phyloP scores from a whole-genome alignment of 1,140 invertebrate genomes.

The Ceratoteleas bidentatus region DNA sequence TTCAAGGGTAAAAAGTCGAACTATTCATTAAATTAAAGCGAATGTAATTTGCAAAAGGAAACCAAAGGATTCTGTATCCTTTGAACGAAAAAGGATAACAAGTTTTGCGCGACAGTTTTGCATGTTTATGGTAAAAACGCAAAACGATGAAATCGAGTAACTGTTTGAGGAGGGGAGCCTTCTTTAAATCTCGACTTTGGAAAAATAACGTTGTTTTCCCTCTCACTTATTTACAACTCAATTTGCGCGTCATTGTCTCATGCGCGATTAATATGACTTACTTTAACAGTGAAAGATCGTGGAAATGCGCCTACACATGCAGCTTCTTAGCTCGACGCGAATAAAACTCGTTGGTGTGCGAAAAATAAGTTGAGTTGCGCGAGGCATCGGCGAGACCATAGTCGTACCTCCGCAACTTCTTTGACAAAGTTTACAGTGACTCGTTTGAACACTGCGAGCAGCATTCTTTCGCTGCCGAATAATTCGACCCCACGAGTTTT shows the following conservation, averaged over 20 bases:
- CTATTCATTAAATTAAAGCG: no score
- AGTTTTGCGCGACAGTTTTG: no score
- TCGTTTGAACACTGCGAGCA: constrained; percentile 45
- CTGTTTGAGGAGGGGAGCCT: not conserved
- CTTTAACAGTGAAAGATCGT: no score
- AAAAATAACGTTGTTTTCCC: not conserved
- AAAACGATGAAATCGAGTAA: not conserved
- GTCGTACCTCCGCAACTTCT: constrained; percentile 9
- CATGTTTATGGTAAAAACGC: no score
- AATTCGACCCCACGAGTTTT: constrained; percentile 49
- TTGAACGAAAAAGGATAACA: no score
- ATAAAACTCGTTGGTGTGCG: constrained; percentile 21
- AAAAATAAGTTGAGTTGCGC: constrained; percentile 37
- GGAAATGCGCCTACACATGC: constrained; percentile 5
- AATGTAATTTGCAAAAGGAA: no score
- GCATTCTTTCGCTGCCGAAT: constrained; percentile 45
- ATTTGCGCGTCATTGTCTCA: no score
- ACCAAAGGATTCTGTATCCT: no score
- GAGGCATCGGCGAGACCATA: not conserved
- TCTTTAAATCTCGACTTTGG: not conserved
- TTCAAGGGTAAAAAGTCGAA: no score
- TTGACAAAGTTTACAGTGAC: constrained; percentile 47
- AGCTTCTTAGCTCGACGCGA: not conserved
- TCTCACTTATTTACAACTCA: not conserved
- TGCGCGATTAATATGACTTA: no score